A percentile compares a stretch with the other conserved stretches of the same genome.
Conservation (phyloP, 2,797 vertebrate genomes). For the Cyclopterus lumpus region DNA sequence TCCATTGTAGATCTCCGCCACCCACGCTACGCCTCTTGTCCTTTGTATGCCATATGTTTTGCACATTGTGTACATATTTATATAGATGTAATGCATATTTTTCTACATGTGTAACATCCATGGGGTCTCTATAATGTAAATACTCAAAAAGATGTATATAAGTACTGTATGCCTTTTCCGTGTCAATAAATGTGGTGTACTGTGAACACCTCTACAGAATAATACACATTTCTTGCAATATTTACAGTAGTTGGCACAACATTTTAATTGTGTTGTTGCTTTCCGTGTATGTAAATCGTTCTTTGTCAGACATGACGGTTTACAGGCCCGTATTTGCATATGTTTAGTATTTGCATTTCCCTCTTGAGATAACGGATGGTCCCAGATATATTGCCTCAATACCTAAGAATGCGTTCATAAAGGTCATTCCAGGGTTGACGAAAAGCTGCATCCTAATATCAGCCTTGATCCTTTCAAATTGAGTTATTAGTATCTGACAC, state of each 20-base stretch:
- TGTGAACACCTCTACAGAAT: conserved; percentile 55
- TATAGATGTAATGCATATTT: conserved; percentile 95
- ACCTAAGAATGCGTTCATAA: rapidly evolving
- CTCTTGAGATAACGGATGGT: neutral
- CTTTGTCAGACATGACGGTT: neutral
- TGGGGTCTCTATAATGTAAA: conserved; percentile 95
- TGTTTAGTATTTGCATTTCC: conserved; percentile 26
- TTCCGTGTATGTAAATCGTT: neutral
- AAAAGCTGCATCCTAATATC: neutral
- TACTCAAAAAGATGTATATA: conserved; percentile 90
- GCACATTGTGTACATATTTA: conserved; percentile 98
- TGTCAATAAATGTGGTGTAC: conserved; percentile 92
- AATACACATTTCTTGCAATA: neutral
- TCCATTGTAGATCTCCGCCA: conserved; percentile 33
- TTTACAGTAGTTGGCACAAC: too few species aligned
- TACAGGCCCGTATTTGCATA: conserved; percentile 23
- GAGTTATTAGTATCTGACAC: neutral
- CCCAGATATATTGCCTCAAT: neutral
- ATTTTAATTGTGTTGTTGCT: neutral
- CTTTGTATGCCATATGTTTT: conserved; percentile 95
- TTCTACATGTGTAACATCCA: conserved; percentile 96
- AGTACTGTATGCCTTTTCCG: conserved; percentile 88
- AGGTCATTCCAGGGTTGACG: neutral
- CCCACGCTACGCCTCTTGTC: conserved; percentile 86
- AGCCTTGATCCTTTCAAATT: too few species aligned